phyloP scores from a whole-genome alignment of 2,797 vertebrate species.

The Trachurus trachurus region DNA sequence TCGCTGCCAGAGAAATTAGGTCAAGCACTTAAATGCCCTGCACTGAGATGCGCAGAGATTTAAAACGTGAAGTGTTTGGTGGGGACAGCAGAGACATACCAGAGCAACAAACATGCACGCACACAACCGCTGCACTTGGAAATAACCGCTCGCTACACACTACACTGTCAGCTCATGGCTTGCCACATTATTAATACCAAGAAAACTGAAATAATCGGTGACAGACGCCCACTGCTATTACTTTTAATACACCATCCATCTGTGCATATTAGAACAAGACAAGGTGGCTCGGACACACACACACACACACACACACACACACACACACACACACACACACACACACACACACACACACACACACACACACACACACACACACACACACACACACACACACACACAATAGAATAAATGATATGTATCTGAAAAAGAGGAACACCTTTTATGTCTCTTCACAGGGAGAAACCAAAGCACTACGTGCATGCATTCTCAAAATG shows the following conservation, averaged over 20 bases:
- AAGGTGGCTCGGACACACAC: slow-evolving; percentile 31
- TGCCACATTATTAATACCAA: slow-evolving; percentile 51
- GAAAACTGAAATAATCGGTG: slow-evolving; percentile 44
- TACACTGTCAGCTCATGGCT: slow-evolving; percentile 40
- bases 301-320: too few relatives aligned
- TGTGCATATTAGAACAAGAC: slow-evolving; percentile 61
- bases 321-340: neutral
- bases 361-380: neutral
- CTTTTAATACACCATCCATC: slow-evolving; percentile 57
- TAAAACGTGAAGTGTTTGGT: slow-evolving; percentile 68
- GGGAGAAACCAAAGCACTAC: slow-evolving; percentile 13
- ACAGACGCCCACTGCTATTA: slow-evolving; percentile 50
- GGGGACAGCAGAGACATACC: slow-evolving; percentile 45
- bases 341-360: neutral
- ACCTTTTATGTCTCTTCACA: slow-evolving; percentile 19
- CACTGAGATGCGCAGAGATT: slow-evolving; percentile 75
- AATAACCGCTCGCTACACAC: slow-evolving; percentile 28
- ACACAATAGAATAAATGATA: slow-evolving; percentile 20
- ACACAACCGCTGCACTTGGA: slow-evolving; percentile 40
- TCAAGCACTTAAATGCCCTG: slow-evolving; percentile 87
- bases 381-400: too few relatives aligned
- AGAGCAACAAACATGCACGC: slow-evolving; percentile 40
- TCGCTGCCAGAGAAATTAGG: slow-evolving; percentile 87
- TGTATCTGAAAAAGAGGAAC: slow-evolving; percentile 21
- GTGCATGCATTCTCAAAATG: slow-evolving; percentile 38